Percentiles rank a stretch among this genome's conserved stretches.
Conservation (phyloP, 2,113 vertebrate genomes). For the human (Homo sapiens) region DNA sequence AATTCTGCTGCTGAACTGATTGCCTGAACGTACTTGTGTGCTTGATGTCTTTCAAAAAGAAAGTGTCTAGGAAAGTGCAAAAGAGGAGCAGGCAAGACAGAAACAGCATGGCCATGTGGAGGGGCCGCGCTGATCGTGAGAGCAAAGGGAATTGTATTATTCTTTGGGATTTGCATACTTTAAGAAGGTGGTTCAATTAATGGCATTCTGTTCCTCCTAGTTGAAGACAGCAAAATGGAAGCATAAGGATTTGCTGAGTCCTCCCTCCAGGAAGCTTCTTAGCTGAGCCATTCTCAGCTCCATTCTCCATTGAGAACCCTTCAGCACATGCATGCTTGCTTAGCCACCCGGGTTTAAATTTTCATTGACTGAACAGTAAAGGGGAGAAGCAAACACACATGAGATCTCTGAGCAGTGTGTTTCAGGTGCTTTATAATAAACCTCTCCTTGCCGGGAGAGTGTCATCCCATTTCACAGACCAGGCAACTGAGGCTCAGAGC, state of each 20-base stretch:
- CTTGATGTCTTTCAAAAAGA: neutral
- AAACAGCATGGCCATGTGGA: neutral
- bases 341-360: neutral
- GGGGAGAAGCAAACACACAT: neutral
- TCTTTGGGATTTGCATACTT: neutral
- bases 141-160: neutral
- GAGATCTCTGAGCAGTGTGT: neutral
- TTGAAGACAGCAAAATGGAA: neutral
- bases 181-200: neutral
- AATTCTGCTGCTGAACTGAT: fast-evolving
- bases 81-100: neutral
- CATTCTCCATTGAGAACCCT: neutral
- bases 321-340: neutral
- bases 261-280: neutral
- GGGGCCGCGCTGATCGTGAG: neutral
- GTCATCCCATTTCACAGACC: neutral
- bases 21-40: neutral
- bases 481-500: neutral
- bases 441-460: neutral
- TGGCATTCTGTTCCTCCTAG: neutral
- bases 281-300: neutral
- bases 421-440: too few relatives aligned
- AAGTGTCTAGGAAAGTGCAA: neutral
- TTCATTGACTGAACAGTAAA: neutral
- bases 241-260: neutral